These are phyloP conservation scores for Stegodyphus mimosarum DNA, from an alignment of 1,140 invertebrate genomes.

Conservation along the genomic window DNA sequence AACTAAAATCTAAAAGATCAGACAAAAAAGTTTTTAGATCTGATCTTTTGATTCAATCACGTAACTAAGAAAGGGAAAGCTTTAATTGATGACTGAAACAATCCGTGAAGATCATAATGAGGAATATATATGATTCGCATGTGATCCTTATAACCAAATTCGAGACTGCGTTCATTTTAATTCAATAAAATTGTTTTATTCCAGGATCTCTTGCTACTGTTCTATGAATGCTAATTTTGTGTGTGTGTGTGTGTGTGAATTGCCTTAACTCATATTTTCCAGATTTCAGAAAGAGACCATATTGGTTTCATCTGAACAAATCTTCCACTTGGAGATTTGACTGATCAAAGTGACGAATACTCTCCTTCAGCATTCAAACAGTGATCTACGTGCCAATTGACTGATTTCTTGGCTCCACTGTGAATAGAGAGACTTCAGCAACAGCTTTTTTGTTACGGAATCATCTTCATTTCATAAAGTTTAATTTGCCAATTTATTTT, in stretches of 20 bases:
- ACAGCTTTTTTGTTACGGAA: conserved; percentile 33
- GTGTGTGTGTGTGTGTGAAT: neutral
- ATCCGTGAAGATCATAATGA: no score
- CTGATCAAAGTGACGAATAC: conserved; percentile 53
- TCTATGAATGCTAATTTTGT: no score
- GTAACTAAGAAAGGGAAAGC: no score
- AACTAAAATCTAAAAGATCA: no score
- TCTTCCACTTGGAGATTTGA: conserved; percentile 37
- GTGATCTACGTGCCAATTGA: conserved; percentile 47
- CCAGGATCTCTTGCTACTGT: no score
- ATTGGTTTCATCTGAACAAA: conserved; percentile 52
- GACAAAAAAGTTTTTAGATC: no score
- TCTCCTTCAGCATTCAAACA: conserved; percentile 16
- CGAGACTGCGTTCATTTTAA: no score
- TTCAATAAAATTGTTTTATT: no score
- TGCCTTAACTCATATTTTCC: conserved; percentile 26
- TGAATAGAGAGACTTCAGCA: conserved; percentile 25
- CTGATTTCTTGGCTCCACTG: conserved; percentile 29
- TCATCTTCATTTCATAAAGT: conserved; percentile 36
- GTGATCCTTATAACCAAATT: no score
- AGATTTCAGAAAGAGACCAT: conserved; percentile 55
- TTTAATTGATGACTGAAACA: no score
- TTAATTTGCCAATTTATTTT: conserved; percentile 52
- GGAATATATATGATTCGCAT: no score
- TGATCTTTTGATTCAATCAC: no score